Evolutionary conservation across 2,797 vertebrate genomes (phyloP), one percentile per base, ranked within the genome.

Genomic region (Lacerta bilineata): DNA sequence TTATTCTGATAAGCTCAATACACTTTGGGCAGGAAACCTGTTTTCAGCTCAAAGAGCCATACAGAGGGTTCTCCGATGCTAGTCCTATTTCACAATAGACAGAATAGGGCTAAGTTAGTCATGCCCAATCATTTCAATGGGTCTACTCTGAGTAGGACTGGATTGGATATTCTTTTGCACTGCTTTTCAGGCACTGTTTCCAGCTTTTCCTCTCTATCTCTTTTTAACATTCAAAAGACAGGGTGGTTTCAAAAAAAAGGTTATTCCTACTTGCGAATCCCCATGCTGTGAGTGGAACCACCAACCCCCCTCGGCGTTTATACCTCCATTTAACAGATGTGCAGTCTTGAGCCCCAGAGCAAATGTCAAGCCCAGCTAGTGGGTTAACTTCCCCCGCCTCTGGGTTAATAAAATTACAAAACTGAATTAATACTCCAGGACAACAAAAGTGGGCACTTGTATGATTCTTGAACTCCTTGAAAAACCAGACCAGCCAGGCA

Each of bases 321-420:
- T 5, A 41, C 36, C 15, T 59, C 75, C 61, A 46, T 78, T 78
- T 36, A 50, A 78, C 23, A 50, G 39, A 36, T 2, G 6, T 29
- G 17, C 43, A 41, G 13, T 1, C 9, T 2, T 2, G 3, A 3
- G 1, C 27, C 27, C 9, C 1, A 10, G 15, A 69, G 23, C 23
- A 50, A 50, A 13, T 50, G 66, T 11, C 50, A 33, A 80, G 5
- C 36, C 36, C 79, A 80, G 17, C 13, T 78, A 1, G 3, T 15
- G 11, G 18, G 5, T 61, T 61, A 61, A 61, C 59, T 61, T 61
- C 11, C 27, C 11, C 50, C 3, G 50, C 50, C 50, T 50, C 50
- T 50, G 50, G 23, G 39, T 10, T n/a, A 7, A 13, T 5, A 74
- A 4, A 3, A 18, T 39, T 18, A 64, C 2, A 11, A 61, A 5